Percentiles rank a stretch among this genome's conserved stretches.
Evolutionary conservation across 2,888 invertebrate species (phyloP).

Genomic region (Stomorhina lunata): DNA sequence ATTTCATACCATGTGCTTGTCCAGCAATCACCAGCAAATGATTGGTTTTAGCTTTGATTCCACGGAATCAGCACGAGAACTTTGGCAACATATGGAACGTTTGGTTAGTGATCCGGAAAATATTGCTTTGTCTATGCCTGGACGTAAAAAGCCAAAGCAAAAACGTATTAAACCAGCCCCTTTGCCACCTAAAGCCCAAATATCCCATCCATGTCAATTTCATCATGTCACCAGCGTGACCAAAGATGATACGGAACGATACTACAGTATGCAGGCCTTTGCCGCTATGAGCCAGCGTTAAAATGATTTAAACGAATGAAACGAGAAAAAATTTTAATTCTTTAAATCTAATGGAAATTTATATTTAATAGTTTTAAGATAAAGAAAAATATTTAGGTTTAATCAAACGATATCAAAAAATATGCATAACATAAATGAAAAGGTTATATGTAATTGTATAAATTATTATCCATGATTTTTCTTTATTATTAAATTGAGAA

Average conservation of each 20-base stretch:
- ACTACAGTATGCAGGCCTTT: constrained; percentile 85
- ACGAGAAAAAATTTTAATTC: not conserved
- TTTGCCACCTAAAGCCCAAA: constrained; percentile 88
- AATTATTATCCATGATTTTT: not conserved
- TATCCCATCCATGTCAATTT: constrained; percentile 91
- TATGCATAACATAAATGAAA: constrained; percentile 8
- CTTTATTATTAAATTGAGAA: constrained; percentile 1
- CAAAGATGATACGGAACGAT: constrained; percentile 84
- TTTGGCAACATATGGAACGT: constrained; percentile 85
- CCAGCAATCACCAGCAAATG: constrained; percentile 87
- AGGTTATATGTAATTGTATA: not conserved
- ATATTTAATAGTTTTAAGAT: not conserved
- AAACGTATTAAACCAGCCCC: constrained; percentile 82
- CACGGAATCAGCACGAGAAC: constrained; percentile 85
- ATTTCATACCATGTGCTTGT: constrained; percentile 91
- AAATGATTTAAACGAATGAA: constrained; percentile 44
- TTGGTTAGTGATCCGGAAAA: constrained; percentile 89
- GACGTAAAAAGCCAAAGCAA: constrained; percentile 82
- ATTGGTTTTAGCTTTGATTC: constrained; percentile 91
- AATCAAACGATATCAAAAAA: constrained; percentile 20
- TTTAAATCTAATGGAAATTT: constrained; percentile 3
- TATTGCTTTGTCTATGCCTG: constrained; percentile 87
- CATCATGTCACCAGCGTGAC: constrained; percentile 90
- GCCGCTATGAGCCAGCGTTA: constrained; percentile 79
- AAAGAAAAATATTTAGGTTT: not conserved